These are phyloP conservation scores for Oenanthe oenanthe DNA, from an alignment of 2,113 vertebrate genomes.

Conservation along the genomic window DNA sequence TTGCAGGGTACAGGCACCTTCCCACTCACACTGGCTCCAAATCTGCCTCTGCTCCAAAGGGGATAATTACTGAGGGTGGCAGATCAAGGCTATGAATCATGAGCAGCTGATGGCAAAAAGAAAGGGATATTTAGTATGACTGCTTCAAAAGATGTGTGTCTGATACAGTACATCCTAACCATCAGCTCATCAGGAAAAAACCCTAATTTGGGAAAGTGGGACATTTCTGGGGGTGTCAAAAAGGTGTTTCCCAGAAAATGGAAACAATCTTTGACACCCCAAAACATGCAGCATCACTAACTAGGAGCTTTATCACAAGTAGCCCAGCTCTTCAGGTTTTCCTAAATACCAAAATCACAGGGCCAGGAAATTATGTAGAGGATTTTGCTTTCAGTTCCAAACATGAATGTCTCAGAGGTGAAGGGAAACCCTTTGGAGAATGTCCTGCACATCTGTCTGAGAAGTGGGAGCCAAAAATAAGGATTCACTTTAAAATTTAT, in stretches of 20 bases:
- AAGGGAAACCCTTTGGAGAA: not conserved
- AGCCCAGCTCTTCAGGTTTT: not conserved
- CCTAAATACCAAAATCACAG: not conserved
- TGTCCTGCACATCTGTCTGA: not conserved
- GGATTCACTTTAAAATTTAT: not conserved
- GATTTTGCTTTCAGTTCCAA: not conserved
- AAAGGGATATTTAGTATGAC: not conserved
- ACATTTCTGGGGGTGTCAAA: not conserved
- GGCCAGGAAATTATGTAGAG: not conserved
- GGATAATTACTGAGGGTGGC: conserved; percentile 2
- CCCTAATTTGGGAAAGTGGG: not conserved
- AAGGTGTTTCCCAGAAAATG: not conserved
- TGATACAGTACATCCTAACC: not conserved
- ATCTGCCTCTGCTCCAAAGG: not conserved
- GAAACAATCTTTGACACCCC: not conserved
- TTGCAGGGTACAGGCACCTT: not conserved
- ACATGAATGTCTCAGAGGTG: not conserved
- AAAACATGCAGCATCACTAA: not conserved
- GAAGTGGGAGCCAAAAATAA: not conserved
- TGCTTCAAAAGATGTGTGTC: not conserved
- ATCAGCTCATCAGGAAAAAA: not conserved
- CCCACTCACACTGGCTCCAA: accelerated
- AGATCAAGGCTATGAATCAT: not conserved
- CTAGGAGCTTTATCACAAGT: accelerated
- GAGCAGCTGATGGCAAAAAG: not conserved